Base-by-base conservation (phyloP, 2,797 vertebrate species). In the Crax fasciolata region DNA sequence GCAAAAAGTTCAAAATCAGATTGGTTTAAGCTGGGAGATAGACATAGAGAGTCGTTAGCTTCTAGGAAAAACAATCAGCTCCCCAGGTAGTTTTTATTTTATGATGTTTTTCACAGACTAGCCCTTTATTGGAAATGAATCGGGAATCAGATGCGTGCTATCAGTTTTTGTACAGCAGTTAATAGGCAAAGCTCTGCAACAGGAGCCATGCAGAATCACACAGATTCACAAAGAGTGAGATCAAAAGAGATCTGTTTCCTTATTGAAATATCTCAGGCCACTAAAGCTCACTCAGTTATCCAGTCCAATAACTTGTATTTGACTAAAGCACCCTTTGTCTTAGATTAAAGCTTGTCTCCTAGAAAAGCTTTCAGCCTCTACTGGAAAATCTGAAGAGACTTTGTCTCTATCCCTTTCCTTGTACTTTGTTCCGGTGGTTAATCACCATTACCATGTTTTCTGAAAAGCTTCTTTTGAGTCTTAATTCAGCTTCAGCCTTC, bases 281-380 rank as follows among this genome's bases (percentile, higher is more conserved):
- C 66, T 51, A 68, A 68, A 68, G 24, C 49, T 51, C 25, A 35
- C n/a, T 32, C 85, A 96, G 72, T 86, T 88, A 93, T 66, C 76
- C 52, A 94, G 76, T 77, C 68, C 65, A 94, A 55, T 78, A 91
- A 54, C 54, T 85, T 77, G 46, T 66, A 85, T 89, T 80, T 91
- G 39, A 91, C 87, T 87, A 87, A 92, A 95, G 61, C 38, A 78
- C 61, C 79, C 89, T 90, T 96, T 94, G 85, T 95, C 66, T 92
- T 68, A 77, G 84, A 84, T 88, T 96, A 94, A 94, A 91, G 46
- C 35, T 80, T 81, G 38, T 62, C 44, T 93, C 23, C 46, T 83
- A 46, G 76, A 78, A 92, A 74, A 68, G 49, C 54, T 91, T 93
- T 92, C 82, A 72, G 70, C 82, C 51, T 74, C 84, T 62, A 18